Evolutionary conservation across 2,888 invertebrate genomes (phyloP).

Genomic region (Muschampia plurimacula): DNA sequence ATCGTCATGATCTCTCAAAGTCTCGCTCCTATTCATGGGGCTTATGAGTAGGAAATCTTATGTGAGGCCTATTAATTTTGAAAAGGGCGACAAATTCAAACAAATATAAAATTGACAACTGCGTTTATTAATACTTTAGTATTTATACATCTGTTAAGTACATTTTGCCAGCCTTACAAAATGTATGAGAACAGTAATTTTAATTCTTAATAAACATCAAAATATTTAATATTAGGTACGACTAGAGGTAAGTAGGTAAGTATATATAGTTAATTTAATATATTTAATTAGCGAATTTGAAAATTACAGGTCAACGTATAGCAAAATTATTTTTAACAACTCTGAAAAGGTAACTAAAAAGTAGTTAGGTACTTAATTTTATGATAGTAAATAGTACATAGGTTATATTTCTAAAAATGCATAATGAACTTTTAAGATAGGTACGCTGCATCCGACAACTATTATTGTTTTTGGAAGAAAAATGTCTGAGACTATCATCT

Average conservation of each 20-base stretch:
- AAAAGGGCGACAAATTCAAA: slow-evolving; percentile 48
- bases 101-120: slow-evolving; percentile 67
- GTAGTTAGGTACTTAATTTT: not conserved
- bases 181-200: slow-evolving; percentile 52
- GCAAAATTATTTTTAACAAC: not conserved
- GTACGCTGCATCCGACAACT: too few species aligned
- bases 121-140: slow-evolving; percentile 67
- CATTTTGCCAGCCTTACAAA: slow-evolving; percentile 83
- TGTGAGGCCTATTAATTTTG: not conserved
- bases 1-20: too few species aligned
- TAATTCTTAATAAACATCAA: not conserved
- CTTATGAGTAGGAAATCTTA: too few species aligned
- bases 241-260: not conserved
- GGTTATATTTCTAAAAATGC: too few species aligned
- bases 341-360: not conserved
- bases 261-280: not conserved
- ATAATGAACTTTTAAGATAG: too few species aligned
- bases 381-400: too few species aligned
- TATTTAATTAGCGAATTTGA: not conserved
- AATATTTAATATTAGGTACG: not conserved
- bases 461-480: too few species aligned
- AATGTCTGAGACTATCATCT: too few species aligned
- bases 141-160: slow-evolving; percentile 54
- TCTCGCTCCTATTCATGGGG: too few species aligned
- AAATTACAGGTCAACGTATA: not conserved